Evolutionary conservation across 1,140 invertebrate species (phyloP), one percentile per base, ranked within the genome.

Genomic region (Diprion similis): DNA sequence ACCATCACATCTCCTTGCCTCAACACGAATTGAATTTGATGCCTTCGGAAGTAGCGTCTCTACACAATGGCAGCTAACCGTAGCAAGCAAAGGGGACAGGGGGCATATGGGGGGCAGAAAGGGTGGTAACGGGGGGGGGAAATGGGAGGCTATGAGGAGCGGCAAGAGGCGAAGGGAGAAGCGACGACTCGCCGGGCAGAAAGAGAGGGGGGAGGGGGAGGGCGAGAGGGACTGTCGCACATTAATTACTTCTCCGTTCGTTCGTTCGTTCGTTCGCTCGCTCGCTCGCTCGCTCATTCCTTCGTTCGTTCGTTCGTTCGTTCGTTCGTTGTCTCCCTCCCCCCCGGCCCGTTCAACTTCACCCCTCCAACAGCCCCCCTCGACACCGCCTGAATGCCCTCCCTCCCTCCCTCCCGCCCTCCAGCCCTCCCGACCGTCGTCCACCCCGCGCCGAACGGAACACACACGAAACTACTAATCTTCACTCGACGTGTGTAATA

Each of bases 61-160:
- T 74, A 81, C 82, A 83, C 83, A 85, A 85, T 85, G 81, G 83
- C 82, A 85, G 79, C 82, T 84, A 83, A 83, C 80, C 82, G 80
- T 82, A 82, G 78, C 79, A 81, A 68, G 79, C 70, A 70, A 71
- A 68, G 75, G 72, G 73, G 71, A 72, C 71, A 74, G 77, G 72
- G 71, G 75, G 46, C 47, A 18, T 15, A 47, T 1, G 66, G 69
- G 68, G 66, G 48, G 69, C 70, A 51, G 46, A 47, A 65, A 66
- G 64, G 71, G 75, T 59, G 51, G 51, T 9, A 59, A 17, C 15
- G 15, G 17, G 51, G 65, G 67, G 37, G 74, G 15, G 46, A n/a
- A n/a, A n/a, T n/a, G n/a, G n/a, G n/a, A n/a, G n/a, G n/a, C n/a
- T n/a, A n/a, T n/a, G n/a, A n/a, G n/a, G n/a, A n/a, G n/a, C n/a